Base-by-base conservation (phyloP, 2,797 vertebrate species). In the Tarsius wallacei region DNA sequence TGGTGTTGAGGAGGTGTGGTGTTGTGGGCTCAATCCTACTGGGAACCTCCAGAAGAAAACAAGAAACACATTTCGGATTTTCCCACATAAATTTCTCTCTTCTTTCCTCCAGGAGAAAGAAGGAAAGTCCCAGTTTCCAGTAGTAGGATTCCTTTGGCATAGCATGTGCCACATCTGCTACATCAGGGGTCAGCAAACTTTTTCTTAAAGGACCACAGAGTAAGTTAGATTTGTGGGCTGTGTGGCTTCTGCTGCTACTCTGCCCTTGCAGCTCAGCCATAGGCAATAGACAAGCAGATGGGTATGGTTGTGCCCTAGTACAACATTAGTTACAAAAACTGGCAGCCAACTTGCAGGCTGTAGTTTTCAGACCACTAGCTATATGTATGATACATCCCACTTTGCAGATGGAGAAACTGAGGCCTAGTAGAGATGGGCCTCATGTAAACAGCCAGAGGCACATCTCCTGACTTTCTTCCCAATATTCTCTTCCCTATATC, bases 341-440 rank as follows among this genome's bases (percentile, higher is more conserved):
- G 22, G 17, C 19, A 80, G 82, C 17, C 61, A 57, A 53, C 17
- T 55, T 28, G 19, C 26, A 73, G 66, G 22, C 68, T 33, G 2
- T 28, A n/a, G 47, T 70, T 81, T 86, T 33, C 28, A 86, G 78
- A 73, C 28, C 49, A 36, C 26, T 53, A 11, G 55, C 47, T 21
- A 17, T 3, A 2, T 11, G 16, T 78, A 14, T 5, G 22, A 63
- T 31, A 2, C 19, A 74, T 31, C 61, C 74, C 68, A 88, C 93
- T 96, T 84, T 92, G 21, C 49, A 94, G 82, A 61, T 86, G n/a
- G 64, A 93, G 77, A 97, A 92, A 88, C 53, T 57, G 66, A 94
- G 64, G 33, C 16, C 36, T 26, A 2, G 11, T 1, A 82, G 42
- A 87, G 21, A 76, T 94, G 78, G 36, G 22, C n/a, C 77, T 63